Evolutionary conservation across 2,797 vertebrate species (phyloP).

Genomic region (Eulemur mongoz): DNA sequence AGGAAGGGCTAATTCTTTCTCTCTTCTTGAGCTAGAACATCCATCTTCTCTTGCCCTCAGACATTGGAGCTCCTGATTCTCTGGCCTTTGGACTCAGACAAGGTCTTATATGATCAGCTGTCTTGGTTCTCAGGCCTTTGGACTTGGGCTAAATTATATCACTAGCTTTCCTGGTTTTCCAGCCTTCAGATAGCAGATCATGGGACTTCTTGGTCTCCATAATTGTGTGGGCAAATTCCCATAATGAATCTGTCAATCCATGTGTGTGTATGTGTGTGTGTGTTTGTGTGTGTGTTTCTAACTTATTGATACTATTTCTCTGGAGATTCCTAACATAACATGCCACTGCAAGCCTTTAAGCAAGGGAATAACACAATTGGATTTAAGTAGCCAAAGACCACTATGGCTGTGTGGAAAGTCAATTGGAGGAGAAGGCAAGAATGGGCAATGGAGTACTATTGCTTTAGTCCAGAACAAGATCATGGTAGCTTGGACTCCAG

Average conservation of each 20-base stretch:
- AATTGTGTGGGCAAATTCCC: neutral
- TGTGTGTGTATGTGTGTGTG: neutral
- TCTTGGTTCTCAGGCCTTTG: neutral
- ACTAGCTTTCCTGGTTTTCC: neutral
- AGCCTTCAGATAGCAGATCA: neutral
- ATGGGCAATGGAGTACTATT: neutral
- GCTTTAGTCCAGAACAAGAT: neutral
- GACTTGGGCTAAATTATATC: neutral
- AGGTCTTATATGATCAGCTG: neutral
- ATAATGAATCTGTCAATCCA: neutral
- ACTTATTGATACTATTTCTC: neutral
- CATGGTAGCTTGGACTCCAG: neutral
- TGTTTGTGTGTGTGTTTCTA: neutral
- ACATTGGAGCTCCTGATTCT: neutral
- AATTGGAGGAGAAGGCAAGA: neutral
- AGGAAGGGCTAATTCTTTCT: neutral
- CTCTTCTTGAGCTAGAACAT: neutral
- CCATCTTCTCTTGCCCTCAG: neutral
- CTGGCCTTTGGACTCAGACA: neutral
- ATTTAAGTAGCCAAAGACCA: slow-evolving; percentile 45
- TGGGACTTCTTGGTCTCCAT: neutral
- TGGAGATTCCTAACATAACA: neutral
- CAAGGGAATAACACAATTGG: neutral
- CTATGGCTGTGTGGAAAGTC: neutral
- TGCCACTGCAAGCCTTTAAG: neutral